These are phyloP conservation scores for Sipha flava DNA, from an alignment of 1,140 invertebrate genomes.

Conservation along the genomic window DNA sequence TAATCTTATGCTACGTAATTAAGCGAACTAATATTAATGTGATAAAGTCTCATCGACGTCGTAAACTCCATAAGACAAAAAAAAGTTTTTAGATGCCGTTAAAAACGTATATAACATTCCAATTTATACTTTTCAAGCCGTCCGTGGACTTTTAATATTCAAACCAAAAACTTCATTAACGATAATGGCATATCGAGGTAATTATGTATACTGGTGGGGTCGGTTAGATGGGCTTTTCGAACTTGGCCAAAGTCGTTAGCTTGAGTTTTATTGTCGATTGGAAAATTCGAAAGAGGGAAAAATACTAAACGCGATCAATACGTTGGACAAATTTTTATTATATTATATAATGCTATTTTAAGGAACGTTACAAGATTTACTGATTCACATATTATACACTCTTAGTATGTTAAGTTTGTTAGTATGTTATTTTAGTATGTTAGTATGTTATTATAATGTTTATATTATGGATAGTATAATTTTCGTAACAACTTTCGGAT, in stretches of 20 bases:
- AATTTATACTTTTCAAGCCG: slow-evolving; percentile 6
- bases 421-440: no score
- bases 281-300: slow-evolving; percentile 9
- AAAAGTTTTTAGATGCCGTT: neutral
- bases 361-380: no score
- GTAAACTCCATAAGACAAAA: neutral
- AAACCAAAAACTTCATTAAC: slow-evolving; percentile 24
- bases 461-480: no score
- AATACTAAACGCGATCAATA: slow-evolving; percentile 5
- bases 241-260: slow-evolving; percentile 9
- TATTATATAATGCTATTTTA: no score
- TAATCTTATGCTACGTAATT: neutral
- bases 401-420: no score
- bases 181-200: slow-evolving; percentile 10
- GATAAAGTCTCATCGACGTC: neutral
- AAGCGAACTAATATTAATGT: neutral
- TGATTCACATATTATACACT: no score
- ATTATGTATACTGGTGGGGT: neutral
- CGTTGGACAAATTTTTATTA: neutral
- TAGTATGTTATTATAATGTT: no score
- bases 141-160: slow-evolving; percentile 8
- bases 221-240: neutral
- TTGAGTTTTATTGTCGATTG: slow-evolving; percentile 20
- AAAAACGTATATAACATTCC: slow-evolving; percentile 5
- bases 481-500: no score